These are phyloP conservation scores for Vimba vimba DNA, from an alignment of 2,113 vertebrate genomes.

Conservation along the genomic window DNA sequence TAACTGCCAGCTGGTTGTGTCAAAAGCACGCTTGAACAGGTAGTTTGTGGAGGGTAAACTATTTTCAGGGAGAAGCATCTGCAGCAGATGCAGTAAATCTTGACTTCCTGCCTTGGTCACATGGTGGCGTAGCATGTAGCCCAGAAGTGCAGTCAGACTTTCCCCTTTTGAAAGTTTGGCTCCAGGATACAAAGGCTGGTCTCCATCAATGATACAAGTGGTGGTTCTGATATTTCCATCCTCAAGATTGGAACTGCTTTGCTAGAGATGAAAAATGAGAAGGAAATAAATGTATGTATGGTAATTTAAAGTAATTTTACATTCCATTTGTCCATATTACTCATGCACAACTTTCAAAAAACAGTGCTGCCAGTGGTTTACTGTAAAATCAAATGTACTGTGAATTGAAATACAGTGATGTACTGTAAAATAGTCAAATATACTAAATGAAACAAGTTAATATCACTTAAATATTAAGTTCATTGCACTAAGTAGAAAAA, in stretches of 20 bases:
- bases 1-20: neutral
- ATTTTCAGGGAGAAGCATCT: too few relatives aligned
- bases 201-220: neutral
- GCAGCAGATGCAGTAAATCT: neutral
- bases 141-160: slow-evolving; percentile 1
- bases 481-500: neutral
- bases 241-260: neutral
- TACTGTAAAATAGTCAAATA: neutral
- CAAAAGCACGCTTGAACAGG: neutral
- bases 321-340: neutral
- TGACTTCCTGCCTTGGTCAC: neutral
- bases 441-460: too few relatives aligned
- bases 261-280: neutral
- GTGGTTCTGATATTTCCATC: neutral
- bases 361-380: neutral
- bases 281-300: neutral
- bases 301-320: neutral
- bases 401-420: neutral
- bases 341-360: neutral
- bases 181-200: neutral
- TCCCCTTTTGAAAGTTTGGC: neutral
- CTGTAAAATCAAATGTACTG: neutral
- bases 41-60: neutral
- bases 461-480: too few relatives aligned
- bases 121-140: neutral